Conservation (phyloP, 1,140 invertebrate species). For the Colletes gigas region DNA sequence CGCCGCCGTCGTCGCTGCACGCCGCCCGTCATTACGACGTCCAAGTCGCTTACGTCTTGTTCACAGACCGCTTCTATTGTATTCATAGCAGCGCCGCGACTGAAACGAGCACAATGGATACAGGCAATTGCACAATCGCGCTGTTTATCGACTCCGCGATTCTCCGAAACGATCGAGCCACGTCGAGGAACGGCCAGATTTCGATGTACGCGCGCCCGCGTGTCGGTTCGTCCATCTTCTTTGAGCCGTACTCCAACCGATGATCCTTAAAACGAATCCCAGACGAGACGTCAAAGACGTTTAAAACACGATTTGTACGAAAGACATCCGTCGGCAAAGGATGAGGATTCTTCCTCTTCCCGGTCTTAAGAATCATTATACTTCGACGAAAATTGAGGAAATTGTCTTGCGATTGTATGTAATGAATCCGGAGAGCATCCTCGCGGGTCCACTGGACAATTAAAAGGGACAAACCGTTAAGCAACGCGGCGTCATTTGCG, state of each 20-base stretch:
- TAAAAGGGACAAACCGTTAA: slow-evolving; percentile 2
- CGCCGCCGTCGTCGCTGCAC: slow-evolving; percentile 1
- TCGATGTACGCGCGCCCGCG: background rate
- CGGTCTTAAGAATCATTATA: too few species aligned
- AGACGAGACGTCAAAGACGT: too few species aligned
- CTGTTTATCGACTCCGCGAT: slow-evolving; percentile 44
- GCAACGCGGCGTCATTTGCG: slow-evolving; percentile 7
- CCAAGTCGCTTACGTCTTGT: slow-evolving; percentile 30
- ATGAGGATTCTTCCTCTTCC: too few species aligned
- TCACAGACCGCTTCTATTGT: slow-evolving; percentile 37
- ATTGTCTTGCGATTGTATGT: background rate
- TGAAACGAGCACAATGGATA: slow-evolving; percentile 41
- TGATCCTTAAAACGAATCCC: too few species aligned
- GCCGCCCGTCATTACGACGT: background rate
- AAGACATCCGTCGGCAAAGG: too few species aligned
- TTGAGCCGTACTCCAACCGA: too few species aligned
- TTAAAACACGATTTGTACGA: too few species aligned
- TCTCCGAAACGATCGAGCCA: background rate
- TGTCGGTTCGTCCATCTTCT: background rate
- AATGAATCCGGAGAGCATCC: background rate
- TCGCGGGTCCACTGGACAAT: background rate
- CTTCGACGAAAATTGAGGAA: too few species aligned
- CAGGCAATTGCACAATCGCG: slow-evolving; percentile 44
- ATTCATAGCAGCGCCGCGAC: slow-evolving; percentile 41
- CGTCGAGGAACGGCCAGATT: background rate